Evolutionary conservation across 2,888 invertebrate species (phyloP), one percentile per base, ranked within the genome.

Genomic region (Furcula furcula): DNA sequence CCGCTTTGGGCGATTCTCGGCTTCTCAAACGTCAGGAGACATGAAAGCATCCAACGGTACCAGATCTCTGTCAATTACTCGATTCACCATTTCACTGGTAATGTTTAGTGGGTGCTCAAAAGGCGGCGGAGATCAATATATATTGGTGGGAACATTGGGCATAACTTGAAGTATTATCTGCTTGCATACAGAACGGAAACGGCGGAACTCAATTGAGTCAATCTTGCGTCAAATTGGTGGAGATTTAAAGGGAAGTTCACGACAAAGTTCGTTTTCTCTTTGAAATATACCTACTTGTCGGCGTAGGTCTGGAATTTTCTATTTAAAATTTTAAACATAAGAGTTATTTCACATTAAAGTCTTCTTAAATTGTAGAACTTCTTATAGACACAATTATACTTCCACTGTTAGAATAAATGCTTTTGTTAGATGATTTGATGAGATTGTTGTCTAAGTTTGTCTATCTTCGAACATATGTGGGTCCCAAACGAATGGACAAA

Each of bases 1-100:
- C 73, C 69, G 65, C 58, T 76, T 71, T 71, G 68, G 80, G 58
- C 75, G 76, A 76, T 80, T 76, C 69, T 68, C 75, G 69, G 67
- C 74, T 76, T 66, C 76, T 83, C 78, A 78, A 82, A 84, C 69
- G 80, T 82, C 84, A 83, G 64, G 74, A 84, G 81, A 83, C 76
- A 79, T 70, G 64, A 71, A 69, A 70, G 69, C 65, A 65, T 48
- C 82, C 78, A 81, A 52, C 57, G 45, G 55, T 66, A 48, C 47
- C 31, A 62, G 82, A 76, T 38, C 78, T 68, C 54, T 56, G 54
- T 55, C 57, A 68, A 55, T 68, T 66, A 65, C 67, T 64, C 54
- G 46, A 46, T 55, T 52, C 42, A 55, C 59, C 47, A 53, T 49
- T 49, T 46, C 29, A 31, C 19, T 18, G 40, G 39, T 55, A 44